Evolutionary conservation across 2,113 vertebrate species (phyloP), one percentile per base, ranked within the genome.

Genomic region (Chloebia gouldiae): DNA sequence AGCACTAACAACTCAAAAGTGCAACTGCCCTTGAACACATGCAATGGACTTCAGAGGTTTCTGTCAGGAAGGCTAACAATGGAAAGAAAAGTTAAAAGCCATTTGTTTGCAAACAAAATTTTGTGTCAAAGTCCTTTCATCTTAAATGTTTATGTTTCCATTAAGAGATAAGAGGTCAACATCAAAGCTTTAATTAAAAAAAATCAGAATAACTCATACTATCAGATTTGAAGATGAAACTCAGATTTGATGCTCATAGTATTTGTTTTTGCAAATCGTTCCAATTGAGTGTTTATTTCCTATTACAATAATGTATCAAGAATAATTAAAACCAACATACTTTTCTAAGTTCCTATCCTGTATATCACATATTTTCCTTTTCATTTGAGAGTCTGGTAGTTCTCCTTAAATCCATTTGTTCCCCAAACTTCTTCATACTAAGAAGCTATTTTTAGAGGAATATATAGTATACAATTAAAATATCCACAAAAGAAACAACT

Each of bases 201-300:
- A 81, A 86, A 59, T 86, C 60, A 92, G 86, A 90, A 28, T 94
- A 94, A 86, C 10, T 86, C 49, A 56, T 33, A 56, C 27, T 73
- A 92, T 93, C 72, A 95, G 56, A 95, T 93, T 84, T 84, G 63
- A 86, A 92, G 49, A 93, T 64, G 17, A 96, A 94, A 90, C 70
- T 90, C 53, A 66, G 20, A 90, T 86, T 83, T 86, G 54, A 88
- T 76, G 73, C 44, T 75, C 28, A 33, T 2, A 61, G 28, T 77
- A 81, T 90, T 66, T 96, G 80, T 54, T 75, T 87, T 81, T 78
- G 40, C 24, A 96, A 93, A 61, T 44, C 66, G 18, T 76, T 84
- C 45, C 60, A 68, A 81, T 73, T 86, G 33, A 75, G 0, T 69
- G 24, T 92, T 94, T 95, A 86, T 86, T 94, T 92, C 39, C n/a